Evolutionary conservation across 1,140 invertebrate species (phyloP), one percentile per base, ranked within the genome.

Genomic region (Nasonia giraulti): DNA sequence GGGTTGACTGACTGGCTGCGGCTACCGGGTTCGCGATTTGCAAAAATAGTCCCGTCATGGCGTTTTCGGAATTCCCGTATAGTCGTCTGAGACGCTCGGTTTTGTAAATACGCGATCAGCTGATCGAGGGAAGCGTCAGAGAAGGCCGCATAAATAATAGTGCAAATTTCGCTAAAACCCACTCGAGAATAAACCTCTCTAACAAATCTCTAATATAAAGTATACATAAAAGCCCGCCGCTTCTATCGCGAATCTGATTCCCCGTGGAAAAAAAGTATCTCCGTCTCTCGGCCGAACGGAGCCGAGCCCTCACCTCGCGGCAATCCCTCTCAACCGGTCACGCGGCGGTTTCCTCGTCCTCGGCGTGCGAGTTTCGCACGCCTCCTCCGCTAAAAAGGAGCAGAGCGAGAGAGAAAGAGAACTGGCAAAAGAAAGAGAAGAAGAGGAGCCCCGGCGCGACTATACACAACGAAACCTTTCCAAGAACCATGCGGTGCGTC

Each of bases 391-490:
- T 71, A 77, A 83, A 77, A 83, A 37, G 20, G 23, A 78, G 44
- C 55, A 62, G 55, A 62, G 55, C 55, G n/a, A 62, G 55, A 62
- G 50, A 55, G 50, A 55, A 5, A 55, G 17, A 55, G 55, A 62
- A 6, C 20, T 7, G 47, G 47, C 12, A 50, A 50, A 83, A 27
- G 80, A 6, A 75, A 73, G 55, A 82, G 40, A 10, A 62, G 50
- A 62, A 31, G 47, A 68, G 3, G 33, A 68, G 55, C 37, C 68
- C 33, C 40, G n/a, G 69, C 33, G 40, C 23, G 33, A 6, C 55
- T 69, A 50, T 33, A 78, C 37, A 44, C 37, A 23, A 78, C 33
- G 74, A 77, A 83, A 83, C 82, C 74, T 76, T 83, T 83, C 82
- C n/a, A 23, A 78, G 82, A 83, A 83, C 33, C 44, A 71, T 44